Evolutionary conservation across 2,888 invertebrate species (phyloP).

Genomic region (Caenorhabditis becei): DNA sequence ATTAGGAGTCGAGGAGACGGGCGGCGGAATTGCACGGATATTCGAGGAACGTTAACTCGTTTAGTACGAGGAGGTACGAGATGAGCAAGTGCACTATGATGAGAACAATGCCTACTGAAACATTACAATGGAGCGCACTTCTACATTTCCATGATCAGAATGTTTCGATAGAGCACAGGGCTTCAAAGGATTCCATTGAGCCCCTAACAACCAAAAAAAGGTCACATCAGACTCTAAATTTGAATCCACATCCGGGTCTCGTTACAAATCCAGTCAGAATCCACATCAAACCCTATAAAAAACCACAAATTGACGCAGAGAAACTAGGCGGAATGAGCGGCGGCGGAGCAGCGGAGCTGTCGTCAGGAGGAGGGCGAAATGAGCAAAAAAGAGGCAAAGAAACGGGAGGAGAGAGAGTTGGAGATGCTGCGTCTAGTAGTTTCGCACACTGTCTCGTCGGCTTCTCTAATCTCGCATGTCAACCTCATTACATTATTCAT

Average conservation of each 20-base stretch:
- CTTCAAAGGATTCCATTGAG: too few relatives aligned
- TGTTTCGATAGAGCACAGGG: too few relatives aligned
- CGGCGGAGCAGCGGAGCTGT: conserved; percentile 17
- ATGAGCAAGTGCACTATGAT: too few relatives aligned
- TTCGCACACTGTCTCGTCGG: conserved; percentile 4
- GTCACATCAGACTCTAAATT: too few relatives aligned
- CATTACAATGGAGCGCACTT: too few relatives aligned
- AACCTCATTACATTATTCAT: conserved; percentile 61
- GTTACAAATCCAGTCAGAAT: not conserved
- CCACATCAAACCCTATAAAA: not conserved
- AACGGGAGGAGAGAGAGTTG: conserved; percentile 7
- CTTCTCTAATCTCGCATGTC: conserved; percentile 35
- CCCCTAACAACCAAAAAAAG: too few relatives aligned
- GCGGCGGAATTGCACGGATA: not conserved
- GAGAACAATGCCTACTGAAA: too few relatives aligned
- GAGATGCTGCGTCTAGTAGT: conserved; percentile 7
- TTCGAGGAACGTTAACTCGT: too few relatives aligned
- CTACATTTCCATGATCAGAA: too few relatives aligned
- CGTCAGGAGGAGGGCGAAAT: conserved; percentile 12
- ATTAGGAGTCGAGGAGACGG: not conserved
- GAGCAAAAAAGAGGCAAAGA: conserved; percentile 6
- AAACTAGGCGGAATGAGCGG: not conserved
- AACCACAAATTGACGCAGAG: conserved; percentile 4
- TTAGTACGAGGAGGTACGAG: too few relatives aligned
- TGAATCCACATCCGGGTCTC: too few relatives aligned